Base-by-base conservation (phyloP, 2,888 invertebrate genomes). In the Macaria notata region DNA sequence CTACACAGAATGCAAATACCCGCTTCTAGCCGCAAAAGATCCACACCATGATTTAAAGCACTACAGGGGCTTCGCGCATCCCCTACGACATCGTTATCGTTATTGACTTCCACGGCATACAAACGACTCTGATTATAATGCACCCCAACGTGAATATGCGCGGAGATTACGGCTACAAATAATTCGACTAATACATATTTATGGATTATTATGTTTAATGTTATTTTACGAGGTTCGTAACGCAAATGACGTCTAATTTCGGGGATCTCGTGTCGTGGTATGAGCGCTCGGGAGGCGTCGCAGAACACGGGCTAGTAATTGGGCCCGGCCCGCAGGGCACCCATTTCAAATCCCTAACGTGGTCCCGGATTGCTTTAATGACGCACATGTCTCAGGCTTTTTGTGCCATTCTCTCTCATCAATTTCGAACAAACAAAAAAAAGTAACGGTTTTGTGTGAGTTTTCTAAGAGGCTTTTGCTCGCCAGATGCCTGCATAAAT, bases 291-390 rank as follows among this genome's bases (percentile, higher is more conserved):
- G 55, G 64, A 59, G 64, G 66, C 69, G 68, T 66, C 66, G 70
- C 77, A 79, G 83, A 80, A 84, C 68, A 72, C 66, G 71, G 75
- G 55, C 68, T 70, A 74, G 79, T 83, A 86, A 86, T 86, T 83
- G 83, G 77, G 72, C 68, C 67, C 74, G 70, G 71, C 78, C 80
- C 81, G 74, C 75, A 71, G 82, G 83, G 81, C 74, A 74, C 78
- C 77, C 80, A 76, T 83, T 77, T 74, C 77, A 76, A 76, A 79
- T 78, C 79, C 80, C 79, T 76, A 79, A 81, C 79, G 72, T 75
- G 73, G 74, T 72, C 71, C 74, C 69, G 75, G 81, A 80, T 83
- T 79, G 81, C 79, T 78, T 78, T 84, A 87, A 88, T 84, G 86
- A 83, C 79, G 73, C 76, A 82, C 81, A 81, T 80, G 76, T 75